Evolutionary conservation across 2,797 vertebrate genomes (phyloP).

Genomic region (Chiloscyllium punctatum): DNA sequence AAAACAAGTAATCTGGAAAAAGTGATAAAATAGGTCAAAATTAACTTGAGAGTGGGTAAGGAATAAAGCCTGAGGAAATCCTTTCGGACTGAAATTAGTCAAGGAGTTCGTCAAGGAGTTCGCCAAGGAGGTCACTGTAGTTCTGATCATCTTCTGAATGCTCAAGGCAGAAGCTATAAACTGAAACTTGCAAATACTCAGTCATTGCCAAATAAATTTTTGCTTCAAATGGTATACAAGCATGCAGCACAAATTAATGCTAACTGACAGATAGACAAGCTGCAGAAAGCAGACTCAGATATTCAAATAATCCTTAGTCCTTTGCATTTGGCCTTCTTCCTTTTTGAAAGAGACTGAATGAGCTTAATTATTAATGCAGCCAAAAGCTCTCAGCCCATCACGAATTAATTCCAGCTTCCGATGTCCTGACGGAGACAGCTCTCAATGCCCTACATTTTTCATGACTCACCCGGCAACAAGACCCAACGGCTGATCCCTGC

Average conservation of each 20-base stretch:
- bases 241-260: not conserved
- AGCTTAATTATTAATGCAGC: not conserved
- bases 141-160: not conserved
- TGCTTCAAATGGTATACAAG: not conserved
- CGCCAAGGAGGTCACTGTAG: not conserved
- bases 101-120: not conserved
- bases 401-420: not conserved
- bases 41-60: not conserved
- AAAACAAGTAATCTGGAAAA: not conserved
- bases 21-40: not conserved
- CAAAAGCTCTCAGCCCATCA: not conserved
- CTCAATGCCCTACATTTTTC: not conserved
- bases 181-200: not conserved
- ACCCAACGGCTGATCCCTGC: not conserved
- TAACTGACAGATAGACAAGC: not conserved
- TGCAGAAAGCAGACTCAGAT: not conserved
- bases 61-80: not conserved
- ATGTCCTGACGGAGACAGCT: not conserved
- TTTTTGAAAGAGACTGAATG: not conserved
- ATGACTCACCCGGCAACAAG: not conserved
- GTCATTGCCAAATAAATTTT: not conserved
- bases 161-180: not conserved
- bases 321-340: not conserved
- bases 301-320: not conserved
- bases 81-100: not conserved